A percentile compares a stretch with the other conserved stretches of the same genome.
phyloP scores from a whole-genome alignment of 1,140 invertebrate genomes.

The Tribolium madens region DNA sequence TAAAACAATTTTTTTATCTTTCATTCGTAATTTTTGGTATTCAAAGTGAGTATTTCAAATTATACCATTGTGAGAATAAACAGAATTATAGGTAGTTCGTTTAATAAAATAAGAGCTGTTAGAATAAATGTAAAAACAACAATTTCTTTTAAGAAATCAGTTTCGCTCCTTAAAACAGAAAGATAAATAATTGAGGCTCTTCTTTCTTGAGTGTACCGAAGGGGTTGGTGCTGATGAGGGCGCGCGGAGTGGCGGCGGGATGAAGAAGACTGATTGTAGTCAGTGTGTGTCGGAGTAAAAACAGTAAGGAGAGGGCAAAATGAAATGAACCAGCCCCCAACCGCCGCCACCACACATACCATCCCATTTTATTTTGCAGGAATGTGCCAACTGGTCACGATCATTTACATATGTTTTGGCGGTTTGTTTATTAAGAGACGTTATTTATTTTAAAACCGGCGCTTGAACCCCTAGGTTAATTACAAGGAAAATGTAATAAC shows the following conservation, averaged over 20 bases:
- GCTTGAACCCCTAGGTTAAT: not conserved
- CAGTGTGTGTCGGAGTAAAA: slow-evolving; percentile 64
- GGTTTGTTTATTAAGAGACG: slow-evolving; percentile 9
- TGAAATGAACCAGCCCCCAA: slow-evolving; percentile 44
- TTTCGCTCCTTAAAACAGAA: not conserved
- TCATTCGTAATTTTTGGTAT: too few species aligned
- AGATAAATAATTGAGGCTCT: slow-evolving; percentile 66
- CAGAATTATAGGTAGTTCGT: too few species aligned
- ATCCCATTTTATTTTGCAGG: not conserved
- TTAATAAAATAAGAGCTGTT: too few species aligned
- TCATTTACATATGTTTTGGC: slow-evolving; percentile 13
- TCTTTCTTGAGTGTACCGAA: slow-evolving; percentile 64
- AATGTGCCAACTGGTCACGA: not conserved
- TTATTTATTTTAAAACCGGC: too few species aligned
- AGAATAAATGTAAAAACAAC: too few species aligned
- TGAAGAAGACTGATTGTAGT: slow-evolving; percentile 65
- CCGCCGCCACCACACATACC: not conserved
- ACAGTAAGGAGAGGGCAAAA: slow-evolving; percentile 56
- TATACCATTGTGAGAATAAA: too few species aligned
- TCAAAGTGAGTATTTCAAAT: too few species aligned
- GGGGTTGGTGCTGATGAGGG: slow-evolving; percentile 63
- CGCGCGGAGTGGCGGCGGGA: slow-evolving; percentile 42
- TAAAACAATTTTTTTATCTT: too few species aligned
- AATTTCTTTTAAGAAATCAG: not conserved
- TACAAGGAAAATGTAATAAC: not conserved